Evolutionary conservation across 2,797 vertebrate genomes (phyloP).

Genomic region (Urocyon cinereoargenteus): DNA sequence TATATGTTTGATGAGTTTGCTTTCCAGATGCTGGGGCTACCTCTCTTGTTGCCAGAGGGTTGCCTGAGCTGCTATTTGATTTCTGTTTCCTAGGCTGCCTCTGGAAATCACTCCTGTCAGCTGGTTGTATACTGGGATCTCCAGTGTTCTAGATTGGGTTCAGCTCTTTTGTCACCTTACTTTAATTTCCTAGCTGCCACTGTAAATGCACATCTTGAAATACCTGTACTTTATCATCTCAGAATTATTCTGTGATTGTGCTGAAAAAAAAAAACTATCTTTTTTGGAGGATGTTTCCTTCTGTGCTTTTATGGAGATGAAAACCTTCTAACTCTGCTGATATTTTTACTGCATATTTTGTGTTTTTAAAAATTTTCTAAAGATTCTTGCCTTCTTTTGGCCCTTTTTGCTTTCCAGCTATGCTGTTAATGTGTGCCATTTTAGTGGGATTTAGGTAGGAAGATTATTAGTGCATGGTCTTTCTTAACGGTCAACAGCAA

Average conservation of each 20-base stretch:
- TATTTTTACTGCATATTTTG: background rate
- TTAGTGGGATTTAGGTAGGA: background rate
- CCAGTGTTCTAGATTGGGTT: background rate
- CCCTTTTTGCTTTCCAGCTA: background rate
- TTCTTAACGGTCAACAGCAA: background rate
- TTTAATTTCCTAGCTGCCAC: background rate
- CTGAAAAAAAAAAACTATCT: background rate
- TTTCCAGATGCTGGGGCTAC: background rate
- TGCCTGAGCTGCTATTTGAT: background rate
- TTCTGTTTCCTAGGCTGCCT: background rate
- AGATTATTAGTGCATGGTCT: background rate
- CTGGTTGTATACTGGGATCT: background rate
- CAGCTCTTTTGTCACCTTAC: background rate
- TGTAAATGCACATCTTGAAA: background rate
- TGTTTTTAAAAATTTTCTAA: background rate
- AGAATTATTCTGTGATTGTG: background rate
- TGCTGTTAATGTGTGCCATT: background rate
- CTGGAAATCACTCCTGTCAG: background rate
- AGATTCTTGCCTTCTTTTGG: background rate
- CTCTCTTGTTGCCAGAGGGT: background rate
- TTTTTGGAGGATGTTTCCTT: background rate
- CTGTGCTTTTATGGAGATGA: background rate
- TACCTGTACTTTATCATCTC: background rate
- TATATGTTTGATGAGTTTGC: background rate
- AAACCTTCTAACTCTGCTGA: background rate